Evolutionary conservation across 1,140 invertebrate genomes (phyloP), one percentile per base, ranked within the genome.

Genomic region (Drosophila tani): DNA sequence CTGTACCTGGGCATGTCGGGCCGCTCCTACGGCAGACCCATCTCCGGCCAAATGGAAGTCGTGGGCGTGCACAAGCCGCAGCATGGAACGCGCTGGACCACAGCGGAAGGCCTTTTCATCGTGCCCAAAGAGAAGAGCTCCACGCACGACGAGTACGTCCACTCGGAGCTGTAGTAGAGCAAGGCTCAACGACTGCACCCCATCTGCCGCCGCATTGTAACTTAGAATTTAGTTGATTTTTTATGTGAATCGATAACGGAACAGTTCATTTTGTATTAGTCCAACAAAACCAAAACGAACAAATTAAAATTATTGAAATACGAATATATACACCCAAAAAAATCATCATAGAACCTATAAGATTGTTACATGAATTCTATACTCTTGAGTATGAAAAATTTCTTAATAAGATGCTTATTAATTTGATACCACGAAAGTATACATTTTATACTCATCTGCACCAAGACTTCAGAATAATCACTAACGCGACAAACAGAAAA

Each of bases 31-130:
- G 97, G 97, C 1, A 94, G 97, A 45, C 98, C 97, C 1, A 98
- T 98, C 79, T 95, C 94, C 91, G 98, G 98, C 0, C 98, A 99
- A 93, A 96, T 96, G 86, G 97, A 99, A 94, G 95, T 98, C 46
- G 96, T 97, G 15, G 97, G 96, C 27, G 93, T 97, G 32, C 94
- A 95, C 40, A 94, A 95, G 21, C 95, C 94, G 24, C 93, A 94
- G 38, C 94, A 94, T 80, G 95, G 95, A n/a, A 94, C 95, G 45
- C 96, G 96, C 69, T 99, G 98, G 98, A 95, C 96, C 93, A 95
- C 96, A 5, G 95, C 96, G 79, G 98, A 99, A 94, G 98, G 98
- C 6, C 94, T 99, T 1, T 99, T 96, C 90, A 95, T 99, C 45
- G 97, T 98, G 92, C 96, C 97, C 1, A 95, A 95, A 68, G 96